Conservation (phyloP, 2,888 invertebrate genomes). For the Cosmia trapezina region DNA sequence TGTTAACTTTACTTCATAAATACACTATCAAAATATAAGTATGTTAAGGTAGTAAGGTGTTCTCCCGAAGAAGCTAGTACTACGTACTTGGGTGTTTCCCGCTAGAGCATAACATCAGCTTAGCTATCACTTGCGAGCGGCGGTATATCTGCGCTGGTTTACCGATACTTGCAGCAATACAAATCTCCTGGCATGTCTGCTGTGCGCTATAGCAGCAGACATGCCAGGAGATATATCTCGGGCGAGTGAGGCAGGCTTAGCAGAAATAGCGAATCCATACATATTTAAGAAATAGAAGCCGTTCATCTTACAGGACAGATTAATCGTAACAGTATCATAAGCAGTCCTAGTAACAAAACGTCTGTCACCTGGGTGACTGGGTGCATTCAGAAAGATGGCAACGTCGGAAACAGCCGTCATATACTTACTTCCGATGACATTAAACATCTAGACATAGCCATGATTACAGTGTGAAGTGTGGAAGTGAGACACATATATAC, state of each 20-base stretch:
- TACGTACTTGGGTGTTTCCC: neutral
- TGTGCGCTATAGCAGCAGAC: too few relatives aligned
- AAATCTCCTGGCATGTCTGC: slow-evolving; percentile 16
- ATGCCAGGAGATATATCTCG: too few relatives aligned
- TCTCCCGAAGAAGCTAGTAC: neutral
- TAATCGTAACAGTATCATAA: slow-evolving; percentile 10
- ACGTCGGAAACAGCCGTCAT: neutral
- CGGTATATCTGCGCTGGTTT: slow-evolving; percentile 15
- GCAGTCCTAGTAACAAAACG: neutral
- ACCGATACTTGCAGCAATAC: slow-evolving; percentile 20
- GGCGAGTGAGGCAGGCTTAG: neutral
- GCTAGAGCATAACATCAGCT: slow-evolving; percentile 10
- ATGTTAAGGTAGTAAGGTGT: neutral
- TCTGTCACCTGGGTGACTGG: too few relatives aligned
- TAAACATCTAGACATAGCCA: too few relatives aligned
- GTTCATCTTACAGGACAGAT: neutral
- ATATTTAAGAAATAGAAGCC: slow-evolving; percentile 5
- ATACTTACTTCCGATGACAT: too few relatives aligned
- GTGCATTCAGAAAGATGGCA: neutral
- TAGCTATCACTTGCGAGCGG: slow-evolving; percentile 11
- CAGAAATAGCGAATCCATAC: neutral
- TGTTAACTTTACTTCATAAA: neutral
- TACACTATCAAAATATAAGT: neutral
- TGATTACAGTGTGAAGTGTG: too few relatives aligned
- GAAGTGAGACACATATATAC: too few relatives aligned